These are phyloP conservation scores for Laothoe populi DNA, from an alignment of 2,888 invertebrate genomes.

Conservation along the genomic window DNA sequence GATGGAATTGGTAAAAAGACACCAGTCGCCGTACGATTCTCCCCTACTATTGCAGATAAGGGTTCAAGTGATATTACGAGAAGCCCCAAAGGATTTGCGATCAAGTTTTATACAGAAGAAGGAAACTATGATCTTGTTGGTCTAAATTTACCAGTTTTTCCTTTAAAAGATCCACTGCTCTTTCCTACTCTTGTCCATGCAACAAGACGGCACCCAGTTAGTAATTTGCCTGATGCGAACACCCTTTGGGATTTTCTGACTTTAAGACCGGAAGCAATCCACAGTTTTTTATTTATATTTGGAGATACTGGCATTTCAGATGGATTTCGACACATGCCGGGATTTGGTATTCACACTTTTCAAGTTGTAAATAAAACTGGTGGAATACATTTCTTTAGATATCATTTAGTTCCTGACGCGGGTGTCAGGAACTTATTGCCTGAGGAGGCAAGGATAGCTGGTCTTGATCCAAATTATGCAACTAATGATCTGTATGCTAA, in stretches of 20 bases:
- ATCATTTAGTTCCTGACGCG: conserved; percentile 95
- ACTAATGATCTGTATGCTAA: conserved; percentile 92
- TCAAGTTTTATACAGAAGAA: conserved; percentile 96
- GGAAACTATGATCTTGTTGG: conserved; percentile 95
- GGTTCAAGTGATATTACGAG: conserved; percentile 93
- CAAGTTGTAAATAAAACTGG: conserved; percentile 91
- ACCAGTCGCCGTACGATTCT: conserved; percentile 89
- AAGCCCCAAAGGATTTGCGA: conserved; percentile 93
- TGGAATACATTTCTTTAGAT: conserved; percentile 91
- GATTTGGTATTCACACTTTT: conserved; percentile 95
- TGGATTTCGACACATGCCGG: conserved; percentile 95
- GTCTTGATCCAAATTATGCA: conserved; percentile 92
- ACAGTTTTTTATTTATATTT: conserved; percentile 90
- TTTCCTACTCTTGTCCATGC: conserved; percentile 95
- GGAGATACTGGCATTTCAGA: conserved; percentile 95
- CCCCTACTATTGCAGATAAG: conserved; percentile 90
- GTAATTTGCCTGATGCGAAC: conserved; percentile 91
- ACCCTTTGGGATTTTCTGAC: conserved; percentile 96
- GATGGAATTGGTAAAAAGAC: conserved; percentile 90
- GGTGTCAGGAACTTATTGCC: conserved; percentile 90
- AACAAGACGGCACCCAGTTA: conserved; percentile 95
- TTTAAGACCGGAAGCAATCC: conserved; percentile 90
- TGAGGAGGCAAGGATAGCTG: conserved; percentile 82
- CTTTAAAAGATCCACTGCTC: conserved; percentile 92
- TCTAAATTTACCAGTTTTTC: conserved; percentile 93